Evolutionary conservation across 2,888 invertebrate species (phyloP).

Genomic region (Acanthosepion esculentum): DNA sequence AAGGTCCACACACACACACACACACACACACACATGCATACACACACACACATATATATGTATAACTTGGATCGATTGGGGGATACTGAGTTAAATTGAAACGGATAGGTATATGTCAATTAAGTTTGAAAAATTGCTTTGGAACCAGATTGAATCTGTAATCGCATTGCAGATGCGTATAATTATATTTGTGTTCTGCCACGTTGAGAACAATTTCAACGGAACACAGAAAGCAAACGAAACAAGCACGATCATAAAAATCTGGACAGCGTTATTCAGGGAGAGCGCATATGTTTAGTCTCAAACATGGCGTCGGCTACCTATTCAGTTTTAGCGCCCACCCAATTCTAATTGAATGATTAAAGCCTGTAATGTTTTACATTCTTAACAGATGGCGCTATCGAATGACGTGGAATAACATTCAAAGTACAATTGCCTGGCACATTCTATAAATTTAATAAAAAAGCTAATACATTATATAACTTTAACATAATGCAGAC

Average conservation of each 20-base stretch:
- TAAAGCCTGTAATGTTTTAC: background rate
- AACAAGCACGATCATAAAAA: background rate
- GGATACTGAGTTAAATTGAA: background rate
- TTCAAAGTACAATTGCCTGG: background rate
- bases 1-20: no score
- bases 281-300: background rate
- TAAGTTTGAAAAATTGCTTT: background rate
- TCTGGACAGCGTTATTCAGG: background rate
- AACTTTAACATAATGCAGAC: background rate
- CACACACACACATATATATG: background rate
- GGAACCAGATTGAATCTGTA: background rate
- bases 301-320: background rate
- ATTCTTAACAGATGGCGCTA: slow-evolving; percentile 1
- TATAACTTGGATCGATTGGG: background rate
- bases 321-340: background rate
- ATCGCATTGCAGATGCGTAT: background rate
- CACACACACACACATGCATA: no score
- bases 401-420: background rate
- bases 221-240: background rate
- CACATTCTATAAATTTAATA: background rate
- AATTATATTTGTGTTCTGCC: background rate
- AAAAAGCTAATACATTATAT: background rate
- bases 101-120: background rate
- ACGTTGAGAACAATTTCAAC: background rate
- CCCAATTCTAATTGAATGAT: background rate